phyloP scores from a whole-genome alignment of 2,888 invertebrate species.

The Watsonalla cultraria region DNA sequence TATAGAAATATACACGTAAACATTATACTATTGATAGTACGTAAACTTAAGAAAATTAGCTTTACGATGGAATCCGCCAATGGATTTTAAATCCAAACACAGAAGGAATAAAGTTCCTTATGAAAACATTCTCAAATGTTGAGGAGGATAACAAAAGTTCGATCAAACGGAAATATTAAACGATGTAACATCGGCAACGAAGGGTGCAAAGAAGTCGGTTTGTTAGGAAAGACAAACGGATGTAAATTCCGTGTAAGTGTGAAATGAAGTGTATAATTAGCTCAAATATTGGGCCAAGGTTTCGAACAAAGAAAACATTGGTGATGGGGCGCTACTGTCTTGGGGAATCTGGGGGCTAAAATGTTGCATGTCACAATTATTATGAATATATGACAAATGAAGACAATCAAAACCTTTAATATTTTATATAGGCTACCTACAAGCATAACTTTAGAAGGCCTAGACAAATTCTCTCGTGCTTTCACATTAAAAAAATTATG shows the following conservation, averaged over 20 bases:
- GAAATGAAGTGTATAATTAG: constrained; percentile 57
- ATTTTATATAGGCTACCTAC: no score
- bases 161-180: neutral
- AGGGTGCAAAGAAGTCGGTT: constrained; percentile 25
- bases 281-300: constrained; percentile 57
- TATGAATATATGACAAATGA: no score
- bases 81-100: neutral
- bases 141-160: neutral
- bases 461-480: no score
- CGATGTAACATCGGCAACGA: neutral
- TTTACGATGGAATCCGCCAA: no score
- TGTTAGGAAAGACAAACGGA: constrained; percentile 47
- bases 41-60: no score
- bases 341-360: constrained; percentile 43
- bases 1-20: no score
- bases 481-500: no score
- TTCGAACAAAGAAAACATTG: constrained; percentile 62
- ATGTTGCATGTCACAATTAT: constrained; percentile 23
- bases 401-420: no score
- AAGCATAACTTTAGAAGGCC: no score
- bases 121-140: neutral
- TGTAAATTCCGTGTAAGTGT: constrained; percentile 42
- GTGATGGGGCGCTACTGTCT: constrained; percentile 45
- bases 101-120: neutral
- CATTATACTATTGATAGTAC: no score